Base-by-base conservation (phyloP, 2,888 invertebrate species). In the Chloroclystis v-ata region DNA sequence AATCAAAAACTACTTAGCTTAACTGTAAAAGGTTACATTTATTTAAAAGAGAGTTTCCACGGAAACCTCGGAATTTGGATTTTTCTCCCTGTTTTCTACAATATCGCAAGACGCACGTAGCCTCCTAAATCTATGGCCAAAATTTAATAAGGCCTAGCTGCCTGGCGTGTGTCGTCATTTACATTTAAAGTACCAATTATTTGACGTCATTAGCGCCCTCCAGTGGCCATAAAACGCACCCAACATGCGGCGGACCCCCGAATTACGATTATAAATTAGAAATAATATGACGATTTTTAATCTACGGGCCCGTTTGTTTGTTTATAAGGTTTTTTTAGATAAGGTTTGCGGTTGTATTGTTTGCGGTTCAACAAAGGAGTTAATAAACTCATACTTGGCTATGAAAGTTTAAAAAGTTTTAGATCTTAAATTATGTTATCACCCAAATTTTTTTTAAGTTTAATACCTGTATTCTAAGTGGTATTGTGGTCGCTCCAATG, bases 101-200 rank as follows among this genome's bases (percentile, higher is more conserved):
- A 42, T 25, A 32, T 42, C 32, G 26, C 28, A 41, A 20, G 47
- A 43, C 48, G 49, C 50, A 50, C 49, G 43, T 54, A 54, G 50
- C 43, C 54, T 60, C 56, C 60, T 60, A 65, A 64, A 71, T 65
- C 70, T 65, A 67, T 72, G 65, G 61, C 52, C 65, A 57, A 73
- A 78, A 81, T 85, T 86, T 86, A 85, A 86, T 85, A 86, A 84
- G 80, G 76, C 77, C 68, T 46, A 55, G 53, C 30, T 45, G 67
- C 66, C 73, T 47, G 68, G 75, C 75, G 76, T 83, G 80, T 84
- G 78, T 82, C 80, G 80, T 77, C 81, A 86, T 87, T 86, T 83
- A 85, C 87, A 87, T 87, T 82, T 85, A 86, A 86, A 87, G 86
- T 78, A 82, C 83, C 86, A 85, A 85, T 87, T 86, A 86, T 86